phyloP scores from a whole-genome alignment of 2,797 vertebrate species.

The Falco columbarius region DNA sequence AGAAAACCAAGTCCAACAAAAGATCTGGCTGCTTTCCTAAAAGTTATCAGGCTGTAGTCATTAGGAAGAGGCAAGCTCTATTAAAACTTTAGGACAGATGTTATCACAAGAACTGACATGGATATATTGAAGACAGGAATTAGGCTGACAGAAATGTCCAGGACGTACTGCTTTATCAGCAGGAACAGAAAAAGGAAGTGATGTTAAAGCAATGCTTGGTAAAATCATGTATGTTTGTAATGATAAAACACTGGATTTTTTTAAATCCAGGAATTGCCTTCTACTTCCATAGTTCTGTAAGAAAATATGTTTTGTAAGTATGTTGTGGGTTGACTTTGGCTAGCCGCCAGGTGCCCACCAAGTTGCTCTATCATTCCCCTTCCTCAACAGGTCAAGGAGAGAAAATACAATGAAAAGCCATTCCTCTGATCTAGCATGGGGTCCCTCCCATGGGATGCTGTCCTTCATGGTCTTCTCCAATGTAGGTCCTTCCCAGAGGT shows the following conservation, averaged over 20 bases:
- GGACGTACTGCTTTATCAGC: background rate
- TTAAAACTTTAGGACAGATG: background rate
- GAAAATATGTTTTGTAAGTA: background rate
- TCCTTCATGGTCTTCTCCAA: background rate
- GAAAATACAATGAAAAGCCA: background rate
- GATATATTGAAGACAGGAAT: background rate
- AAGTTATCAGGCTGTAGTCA: background rate
- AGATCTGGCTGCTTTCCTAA: background rate
- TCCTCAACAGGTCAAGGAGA: background rate
- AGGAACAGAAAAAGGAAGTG: background rate
- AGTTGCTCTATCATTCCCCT: background rate
- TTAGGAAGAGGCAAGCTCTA: background rate
- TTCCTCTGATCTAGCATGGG: background rate
- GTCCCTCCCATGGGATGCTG: background rate
- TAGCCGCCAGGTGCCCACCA: background rate
- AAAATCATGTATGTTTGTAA: background rate
- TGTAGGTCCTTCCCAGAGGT: background rate
- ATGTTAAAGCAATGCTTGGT: background rate
- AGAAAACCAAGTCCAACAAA: background rate
- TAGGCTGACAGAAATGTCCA: background rate
- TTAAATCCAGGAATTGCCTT: background rate
- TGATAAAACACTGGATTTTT: background rate
- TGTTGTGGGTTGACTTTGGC: background rate
- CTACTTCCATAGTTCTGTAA: background rate
- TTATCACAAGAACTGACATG: background rate